phyloP scores from a whole-genome alignment of 2,113 vertebrate species.

The Coracopsis vasa region DNA sequence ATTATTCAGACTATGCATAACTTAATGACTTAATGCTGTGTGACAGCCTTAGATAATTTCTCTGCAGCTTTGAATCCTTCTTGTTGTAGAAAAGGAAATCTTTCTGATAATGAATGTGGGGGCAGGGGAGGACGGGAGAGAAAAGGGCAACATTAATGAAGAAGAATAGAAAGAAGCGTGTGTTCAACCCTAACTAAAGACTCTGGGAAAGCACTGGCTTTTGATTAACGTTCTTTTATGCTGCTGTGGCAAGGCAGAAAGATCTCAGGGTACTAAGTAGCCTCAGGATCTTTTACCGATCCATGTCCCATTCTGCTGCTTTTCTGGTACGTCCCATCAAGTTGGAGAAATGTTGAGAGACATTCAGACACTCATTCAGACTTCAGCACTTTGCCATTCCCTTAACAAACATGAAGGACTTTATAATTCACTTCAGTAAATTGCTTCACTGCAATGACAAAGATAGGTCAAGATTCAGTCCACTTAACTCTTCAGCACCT shows the following conservation, averaged over 20 bases:
- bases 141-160: neutral
- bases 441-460: neutral
- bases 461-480: neutral
- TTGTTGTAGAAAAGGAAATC: neutral
- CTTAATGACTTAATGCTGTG: neutral
- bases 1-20: neutral
- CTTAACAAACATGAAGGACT: neutral
- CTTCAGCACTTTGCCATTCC: neutral
- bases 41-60: neutral
- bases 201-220: neutral
- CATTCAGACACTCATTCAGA: neutral
- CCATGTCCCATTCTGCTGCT: neutral
- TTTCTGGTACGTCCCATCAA: neutral
- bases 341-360: neutral
- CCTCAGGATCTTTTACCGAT: neutral
- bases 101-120: neutral
- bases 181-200: neutral
- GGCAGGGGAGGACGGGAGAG: fast-evolving
- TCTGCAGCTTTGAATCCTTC: neutral
- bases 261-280: neutral
- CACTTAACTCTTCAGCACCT: neutral
- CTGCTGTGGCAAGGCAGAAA: neutral
- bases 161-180: neutral
- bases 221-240: neutral
- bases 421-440: neutral